Evolutionary conservation across 2,797 vertebrate genomes (phyloP).

Genomic region (Pagetopsis macropterus): DNA sequence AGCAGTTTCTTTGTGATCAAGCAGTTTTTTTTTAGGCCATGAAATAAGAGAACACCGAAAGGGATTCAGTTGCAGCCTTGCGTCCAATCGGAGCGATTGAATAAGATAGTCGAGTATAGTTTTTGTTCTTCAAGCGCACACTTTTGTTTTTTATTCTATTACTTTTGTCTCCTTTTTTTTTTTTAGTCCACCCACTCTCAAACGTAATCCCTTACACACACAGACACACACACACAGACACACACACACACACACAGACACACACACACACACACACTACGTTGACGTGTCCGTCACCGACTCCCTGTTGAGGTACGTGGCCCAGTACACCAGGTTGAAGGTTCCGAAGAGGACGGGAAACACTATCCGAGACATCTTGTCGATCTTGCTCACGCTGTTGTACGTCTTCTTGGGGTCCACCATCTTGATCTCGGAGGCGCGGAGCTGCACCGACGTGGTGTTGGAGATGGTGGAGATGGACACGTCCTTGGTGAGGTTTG

Average conservation of each 20-base stretch:
- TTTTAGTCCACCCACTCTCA: slow-evolving; percentile 21
- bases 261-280: slow-evolving; percentile 50
- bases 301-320: slow-evolving; percentile 93
- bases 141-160: slow-evolving; percentile 11
- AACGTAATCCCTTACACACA: too few species aligned
- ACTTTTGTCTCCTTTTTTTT: slow-evolving; percentile 30
- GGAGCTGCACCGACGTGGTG: slow-evolving; percentile 79
- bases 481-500: slow-evolving; percentile 90
- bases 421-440: slow-evolving; percentile 84
- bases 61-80: slow-evolving; percentile 48
- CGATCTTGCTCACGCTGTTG: slow-evolving; percentile 96
- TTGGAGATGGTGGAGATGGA: slow-evolving; percentile 87
- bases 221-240: too few species aligned
- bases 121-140: slow-evolving; percentile 62
- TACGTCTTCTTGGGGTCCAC: slow-evolving; percentile 94
- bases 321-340: slow-evolving; percentile 96
- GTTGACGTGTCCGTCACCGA: slow-evolving; percentile 86
- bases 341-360: slow-evolving; percentile 93
- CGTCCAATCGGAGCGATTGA: slow-evolving; percentile 63
- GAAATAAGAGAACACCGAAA: slow-evolving; percentile 38
- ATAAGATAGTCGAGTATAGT: slow-evolving; percentile 49
- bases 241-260: rapidly evolving
- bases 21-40: slow-evolving; percentile 57
- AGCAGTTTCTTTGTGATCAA: slow-evolving; percentile 43
- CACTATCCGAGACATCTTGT: slow-evolving; percentile 94